A percentile compares a stretch with the other conserved stretches of the same genome.
Evolutionary conservation across 2,797 vertebrate species (phyloP).

Genomic region (Myripristis murdjan): DNA sequence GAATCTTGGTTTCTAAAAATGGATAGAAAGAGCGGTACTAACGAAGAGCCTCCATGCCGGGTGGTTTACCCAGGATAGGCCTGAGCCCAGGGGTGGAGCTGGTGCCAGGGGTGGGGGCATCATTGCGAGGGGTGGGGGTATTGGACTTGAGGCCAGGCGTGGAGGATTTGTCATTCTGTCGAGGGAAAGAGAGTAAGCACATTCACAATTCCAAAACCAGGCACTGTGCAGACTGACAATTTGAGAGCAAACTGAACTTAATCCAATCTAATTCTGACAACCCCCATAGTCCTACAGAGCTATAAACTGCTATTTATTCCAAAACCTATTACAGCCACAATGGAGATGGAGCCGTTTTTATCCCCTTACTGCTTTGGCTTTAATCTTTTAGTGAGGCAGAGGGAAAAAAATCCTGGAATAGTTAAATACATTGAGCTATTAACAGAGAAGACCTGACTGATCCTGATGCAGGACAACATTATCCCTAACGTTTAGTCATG

Average conservation of each 20-base stretch:
- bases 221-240: conserved; percentile 81
- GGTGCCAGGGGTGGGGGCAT: conserved; percentile 96
- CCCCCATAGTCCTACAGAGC: conserved; percentile 80
- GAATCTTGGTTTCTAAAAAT: conserved; percentile 41
- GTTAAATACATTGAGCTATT: conserved; percentile 87
- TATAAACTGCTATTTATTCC: conserved; percentile 87
- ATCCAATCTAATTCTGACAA: conserved; percentile 88
- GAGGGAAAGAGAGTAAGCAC: conserved; percentile 67
- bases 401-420: conserved; percentile 75
- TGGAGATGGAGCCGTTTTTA: conserved; percentile 82
- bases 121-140: conserved; percentile 96
- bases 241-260: conserved; percentile 82
- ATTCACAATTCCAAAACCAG: conserved; percentile 74
- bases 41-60: conserved; percentile 97
- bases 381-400: conserved; percentile 82
- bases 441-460: conserved; percentile 83
- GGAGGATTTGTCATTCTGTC: conserved; percentile 99
- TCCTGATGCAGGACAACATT: conserved; percentile 85
- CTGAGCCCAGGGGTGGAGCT: conserved; percentile 96
- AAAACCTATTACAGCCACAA: conserved; percentile 89
- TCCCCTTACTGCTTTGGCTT: conserved; percentile 83
- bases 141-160: conserved; percentile 98
- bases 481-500: conserved; percentile 86
- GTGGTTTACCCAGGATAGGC: conserved; percentile 95
- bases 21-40: conserved; percentile 73